Conservation (phyloP, 1,140 invertebrate species). For the Scaptomyza pallida region DNA sequence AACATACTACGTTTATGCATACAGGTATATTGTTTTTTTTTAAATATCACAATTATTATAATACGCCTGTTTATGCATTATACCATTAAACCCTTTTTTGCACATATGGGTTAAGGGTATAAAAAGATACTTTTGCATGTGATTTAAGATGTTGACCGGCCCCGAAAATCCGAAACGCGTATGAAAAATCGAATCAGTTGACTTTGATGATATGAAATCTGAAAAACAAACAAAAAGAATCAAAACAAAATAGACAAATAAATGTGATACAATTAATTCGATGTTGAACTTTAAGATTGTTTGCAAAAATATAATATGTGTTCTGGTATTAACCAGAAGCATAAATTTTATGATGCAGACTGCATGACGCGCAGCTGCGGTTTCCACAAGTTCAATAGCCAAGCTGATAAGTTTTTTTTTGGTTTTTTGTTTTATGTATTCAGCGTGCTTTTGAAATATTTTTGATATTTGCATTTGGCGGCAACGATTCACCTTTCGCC, state of each 20-base stretch:
- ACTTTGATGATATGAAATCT: conserved; percentile 69
- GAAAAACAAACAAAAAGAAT: conserved; percentile 45
- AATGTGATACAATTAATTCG: conserved; percentile 9
- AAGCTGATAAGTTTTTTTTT: conserved; percentile 1
- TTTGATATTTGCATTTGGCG: neutral
- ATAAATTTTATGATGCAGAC: conserved; percentile 8
- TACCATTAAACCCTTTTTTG: too few species aligned
- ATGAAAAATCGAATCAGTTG: conserved; percentile 59
- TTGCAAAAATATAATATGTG: neutral
- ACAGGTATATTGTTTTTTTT: too few species aligned
- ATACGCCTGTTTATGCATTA: too few species aligned
- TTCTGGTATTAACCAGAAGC: too few species aligned
- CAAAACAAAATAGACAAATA: conserved; percentile 45
- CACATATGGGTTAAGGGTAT: too few species aligned
- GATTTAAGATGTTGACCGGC: conserved; percentile 28
- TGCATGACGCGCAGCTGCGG: conserved; percentile 2
- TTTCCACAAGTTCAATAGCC: conserved; percentile 19
- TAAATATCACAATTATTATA: too few species aligned
- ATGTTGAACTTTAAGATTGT: neutral
- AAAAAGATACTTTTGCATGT: conserved; percentile 1
- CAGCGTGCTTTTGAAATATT: neutral
- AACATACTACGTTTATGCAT: too few species aligned
- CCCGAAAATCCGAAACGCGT: conserved; percentile 26
- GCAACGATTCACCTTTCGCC: too few species aligned
- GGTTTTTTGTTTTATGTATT: neutral